Percentiles rank a stretch among this genome's conserved stretches.
These are phyloP conservation scores for Sigmodon hispidus DNA, from an alignment of 2,113 vertebrate species.

Conservation along the genomic window DNA sequence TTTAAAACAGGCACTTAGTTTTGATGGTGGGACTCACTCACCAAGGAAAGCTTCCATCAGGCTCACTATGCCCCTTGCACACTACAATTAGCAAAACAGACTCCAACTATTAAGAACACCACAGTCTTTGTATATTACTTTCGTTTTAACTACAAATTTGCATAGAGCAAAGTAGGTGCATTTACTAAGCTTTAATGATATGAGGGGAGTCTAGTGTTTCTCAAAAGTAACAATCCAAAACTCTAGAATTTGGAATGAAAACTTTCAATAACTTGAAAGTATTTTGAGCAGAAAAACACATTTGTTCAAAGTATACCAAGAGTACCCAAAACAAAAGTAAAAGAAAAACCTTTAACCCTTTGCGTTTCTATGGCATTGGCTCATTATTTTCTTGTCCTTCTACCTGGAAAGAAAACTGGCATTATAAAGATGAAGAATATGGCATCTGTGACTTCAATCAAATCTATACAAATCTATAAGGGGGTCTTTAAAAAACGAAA, in stretches of 20 bases:
- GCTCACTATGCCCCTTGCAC: slow-evolving; percentile 86
- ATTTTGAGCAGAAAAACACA: slow-evolving; percentile 86
- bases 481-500: slow-evolving; percentile 86
- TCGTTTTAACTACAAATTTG: slow-evolving; percentile 76
- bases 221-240: slow-evolving; percentile 85
- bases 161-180: slow-evolving; percentile 79
- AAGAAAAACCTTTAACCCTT: slow-evolving; percentile 92
- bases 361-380: slow-evolving; percentile 92
- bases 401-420: slow-evolving; percentile 92
- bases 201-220: slow-evolving; percentile 81
- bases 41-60: slow-evolving; percentile 87
- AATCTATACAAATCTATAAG: slow-evolving; percentile 85
- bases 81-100: slow-evolving; percentile 87
- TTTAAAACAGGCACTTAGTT: slow-evolving; percentile 86
- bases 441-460: slow-evolving; percentile 89
- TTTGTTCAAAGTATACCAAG: slow-evolving; percentile 86
- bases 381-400: slow-evolving; percentile 92
- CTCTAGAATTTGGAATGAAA: slow-evolving; percentile 82
- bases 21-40: slow-evolving; percentile 86
- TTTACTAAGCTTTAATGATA: slow-evolving; percentile 82
- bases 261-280: slow-evolving; percentile 86
- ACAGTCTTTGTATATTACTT: slow-evolving; percentile 83
- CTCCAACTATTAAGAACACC: slow-evolving; percentile 86
- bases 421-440: slow-evolving; percentile 91
- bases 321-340: slow-evolving; percentile 90